A percentile compares a stretch with the other conserved stretches of the same genome.
Conservation (phyloP, 2,797 vertebrate species). For the Micromesistius poutassou region DNA sequence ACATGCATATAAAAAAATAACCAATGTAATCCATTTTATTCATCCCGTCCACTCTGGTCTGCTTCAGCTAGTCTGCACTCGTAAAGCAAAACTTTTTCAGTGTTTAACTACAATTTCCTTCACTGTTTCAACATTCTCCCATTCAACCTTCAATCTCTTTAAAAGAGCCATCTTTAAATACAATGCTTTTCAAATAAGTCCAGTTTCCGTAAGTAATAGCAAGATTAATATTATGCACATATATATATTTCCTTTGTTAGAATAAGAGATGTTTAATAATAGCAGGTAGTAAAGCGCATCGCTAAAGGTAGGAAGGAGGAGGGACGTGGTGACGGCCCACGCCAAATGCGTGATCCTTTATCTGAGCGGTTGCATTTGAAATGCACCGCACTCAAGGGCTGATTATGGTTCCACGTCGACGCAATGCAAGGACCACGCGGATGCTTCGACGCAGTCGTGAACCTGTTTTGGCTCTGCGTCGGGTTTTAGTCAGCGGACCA, state of each 20-base stretch:
- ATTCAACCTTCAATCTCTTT: constrained; percentile 36
- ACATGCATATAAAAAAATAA: constrained; percentile 9
- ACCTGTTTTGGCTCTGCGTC: no score
- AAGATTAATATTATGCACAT: constrained; percentile 30
- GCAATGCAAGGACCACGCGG: no score
- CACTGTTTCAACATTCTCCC: constrained; percentile 25
- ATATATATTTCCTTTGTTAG: constrained; percentile 32
- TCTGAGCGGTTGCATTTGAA: no score
- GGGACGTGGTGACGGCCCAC: no score
- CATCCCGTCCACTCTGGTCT: background rate
- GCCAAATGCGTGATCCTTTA: no score
- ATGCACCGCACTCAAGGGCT: no score
- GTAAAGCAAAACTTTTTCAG: constrained; percentile 32
- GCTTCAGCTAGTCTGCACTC: background rate
- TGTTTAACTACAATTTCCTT: constrained; percentile 31
- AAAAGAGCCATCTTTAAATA: constrained; percentile 29
- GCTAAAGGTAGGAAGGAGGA: constrained; percentile 33
- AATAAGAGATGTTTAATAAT: constrained; percentile 50
- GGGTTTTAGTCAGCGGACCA: no score
- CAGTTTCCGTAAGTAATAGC: constrained; percentile 50
- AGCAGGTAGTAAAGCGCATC: constrained; percentile 24
- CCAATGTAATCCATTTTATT: background rate
- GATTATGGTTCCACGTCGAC: no score
- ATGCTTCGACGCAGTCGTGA: no score
- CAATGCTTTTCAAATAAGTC: constrained; percentile 35